phyloP scores from a whole-genome alignment of 2,113 vertebrate genomes.

The Pandion haliaetus region DNA sequence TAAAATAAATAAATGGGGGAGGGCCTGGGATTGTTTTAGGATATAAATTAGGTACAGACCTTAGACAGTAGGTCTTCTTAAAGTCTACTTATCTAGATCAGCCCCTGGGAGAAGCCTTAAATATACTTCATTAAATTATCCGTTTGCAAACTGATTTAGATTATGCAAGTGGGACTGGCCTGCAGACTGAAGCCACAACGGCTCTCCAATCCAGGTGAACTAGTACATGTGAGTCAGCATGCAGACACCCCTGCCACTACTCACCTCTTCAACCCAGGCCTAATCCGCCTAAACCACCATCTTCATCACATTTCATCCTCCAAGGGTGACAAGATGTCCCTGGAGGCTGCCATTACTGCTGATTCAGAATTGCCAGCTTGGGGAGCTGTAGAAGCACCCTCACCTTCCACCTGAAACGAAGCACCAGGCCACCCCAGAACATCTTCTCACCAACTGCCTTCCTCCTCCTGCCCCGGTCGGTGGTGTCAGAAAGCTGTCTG shows the following conservation, averaged over 20 bases:
- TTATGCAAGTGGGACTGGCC: constrained; percentile 70
- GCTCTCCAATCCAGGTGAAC: constrained; percentile 70
- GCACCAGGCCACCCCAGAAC: constrained; percentile 32
- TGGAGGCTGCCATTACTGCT: constrained; percentile 9
- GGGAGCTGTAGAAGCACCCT: background rate
- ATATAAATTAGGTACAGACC: background rate
- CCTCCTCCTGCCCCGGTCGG: background rate
- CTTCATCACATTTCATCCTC: constrained; percentile 59
- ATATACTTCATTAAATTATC: constrained; percentile 48
- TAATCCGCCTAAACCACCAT: constrained; percentile 23
- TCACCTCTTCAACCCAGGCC: constrained; percentile 33
- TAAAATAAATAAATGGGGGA: background rate
- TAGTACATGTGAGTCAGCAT: constrained; percentile 74
- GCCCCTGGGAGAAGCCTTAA: constrained; percentile 31
- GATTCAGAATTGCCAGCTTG: background rate
- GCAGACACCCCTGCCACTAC: constrained; percentile 56
- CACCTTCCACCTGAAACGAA: background rate
- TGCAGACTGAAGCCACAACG: constrained; percentile 70
- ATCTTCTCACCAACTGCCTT: constrained; percentile 10
- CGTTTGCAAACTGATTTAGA: constrained; percentile 69
- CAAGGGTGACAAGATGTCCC: constrained; percentile 24
- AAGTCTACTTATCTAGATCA: constrained; percentile 22
- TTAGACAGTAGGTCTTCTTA: background rate
- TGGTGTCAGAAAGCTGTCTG: background rate
- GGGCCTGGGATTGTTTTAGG: background rate